Percentiles rank a stretch among this genome's conserved stretches.
Conservation (phyloP, 2,888 invertebrate species). For the Eupithecia centaureata region DNA sequence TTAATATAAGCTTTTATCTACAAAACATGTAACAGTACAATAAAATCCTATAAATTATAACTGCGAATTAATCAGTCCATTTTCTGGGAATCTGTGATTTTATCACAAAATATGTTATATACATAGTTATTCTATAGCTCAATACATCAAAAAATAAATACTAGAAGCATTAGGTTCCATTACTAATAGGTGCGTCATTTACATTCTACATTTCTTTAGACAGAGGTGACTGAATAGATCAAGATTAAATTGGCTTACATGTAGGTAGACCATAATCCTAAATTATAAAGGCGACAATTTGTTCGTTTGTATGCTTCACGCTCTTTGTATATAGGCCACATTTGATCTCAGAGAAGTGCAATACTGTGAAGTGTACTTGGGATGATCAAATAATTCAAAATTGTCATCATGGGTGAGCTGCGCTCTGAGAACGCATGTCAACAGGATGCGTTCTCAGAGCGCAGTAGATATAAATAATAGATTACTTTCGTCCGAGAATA, state of each 20-base stretch:
- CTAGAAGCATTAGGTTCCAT: neutral
- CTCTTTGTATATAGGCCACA: too few relatives aligned
- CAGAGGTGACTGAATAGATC: neutral
- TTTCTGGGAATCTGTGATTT: conserved; percentile 13
- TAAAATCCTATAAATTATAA: conserved; percentile 6
- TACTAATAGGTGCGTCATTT: neutral
- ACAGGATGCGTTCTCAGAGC: too few relatives aligned
- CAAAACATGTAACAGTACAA: neutral
- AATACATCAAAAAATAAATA: neutral
- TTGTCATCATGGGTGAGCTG: too few relatives aligned
- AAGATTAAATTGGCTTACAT: neutral
- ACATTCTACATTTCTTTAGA: neutral
- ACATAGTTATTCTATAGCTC: neutral
- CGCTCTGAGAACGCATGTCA: too few relatives aligned
- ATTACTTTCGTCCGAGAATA: too few relatives aligned
- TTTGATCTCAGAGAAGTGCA: too few relatives aligned
- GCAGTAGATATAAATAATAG: too few relatives aligned
- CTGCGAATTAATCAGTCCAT: conserved; percentile 23
- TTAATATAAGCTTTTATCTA: neutral
- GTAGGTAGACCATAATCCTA: neutral
- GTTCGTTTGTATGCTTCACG: neutral
- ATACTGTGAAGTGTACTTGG: too few relatives aligned
- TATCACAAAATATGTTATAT: conserved; percentile 6
- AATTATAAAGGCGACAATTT: neutral
- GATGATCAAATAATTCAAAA: too few relatives aligned